Evolutionary conservation across 2,888 invertebrate genomes (phyloP).

Genomic region (Zelleria hepariella): DNA sequence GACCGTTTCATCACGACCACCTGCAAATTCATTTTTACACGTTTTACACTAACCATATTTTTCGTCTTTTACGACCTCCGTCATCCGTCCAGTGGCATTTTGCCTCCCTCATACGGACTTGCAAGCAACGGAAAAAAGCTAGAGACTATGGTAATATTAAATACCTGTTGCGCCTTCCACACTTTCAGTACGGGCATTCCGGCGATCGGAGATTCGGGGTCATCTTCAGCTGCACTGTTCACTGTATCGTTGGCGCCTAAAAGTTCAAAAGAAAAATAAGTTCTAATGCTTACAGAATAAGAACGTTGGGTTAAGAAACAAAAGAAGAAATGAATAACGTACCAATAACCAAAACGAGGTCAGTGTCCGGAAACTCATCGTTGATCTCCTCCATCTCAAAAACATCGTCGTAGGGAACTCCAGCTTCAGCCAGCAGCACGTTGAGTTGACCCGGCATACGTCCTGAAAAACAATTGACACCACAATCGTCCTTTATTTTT

Average conservation of each 20-base stretch:
- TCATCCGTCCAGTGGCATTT: no score
- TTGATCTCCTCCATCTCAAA: constrained; percentile 95
- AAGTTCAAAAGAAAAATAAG: not conserved
- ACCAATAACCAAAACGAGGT: constrained; percentile 86
- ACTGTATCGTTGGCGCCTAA: constrained; percentile 90
- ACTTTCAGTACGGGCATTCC: constrained; percentile 94
- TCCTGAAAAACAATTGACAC: constrained; percentile 54
- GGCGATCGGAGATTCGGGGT: constrained; percentile 91
- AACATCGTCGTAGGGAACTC: constrained; percentile 92
- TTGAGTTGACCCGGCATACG: constrained; percentile 95
- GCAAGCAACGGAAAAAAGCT: no score
- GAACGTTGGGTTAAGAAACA: not conserved
- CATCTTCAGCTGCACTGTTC: constrained; percentile 91
- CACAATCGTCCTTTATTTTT: not conserved
- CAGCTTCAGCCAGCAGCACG: constrained; percentile 92
- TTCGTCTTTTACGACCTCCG: no score
- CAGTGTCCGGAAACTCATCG: constrained; percentile 86
- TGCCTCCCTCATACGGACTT: no score
- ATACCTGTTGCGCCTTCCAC: constrained; percentile 87
- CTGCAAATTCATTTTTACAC: constrained; percentile 38
- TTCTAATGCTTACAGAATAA: not conserved
- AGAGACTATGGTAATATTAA: no score
- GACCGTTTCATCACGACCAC: constrained; percentile 93
- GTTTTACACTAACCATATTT: not conserved
- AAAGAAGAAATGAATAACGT: constrained; percentile 14